Evolutionary conservation across 37 sponge, comb jelly and placozoan species (phyloP), one percentile per base, ranked within the genome.

Genomic region (Oopsacas minuta): DNA sequence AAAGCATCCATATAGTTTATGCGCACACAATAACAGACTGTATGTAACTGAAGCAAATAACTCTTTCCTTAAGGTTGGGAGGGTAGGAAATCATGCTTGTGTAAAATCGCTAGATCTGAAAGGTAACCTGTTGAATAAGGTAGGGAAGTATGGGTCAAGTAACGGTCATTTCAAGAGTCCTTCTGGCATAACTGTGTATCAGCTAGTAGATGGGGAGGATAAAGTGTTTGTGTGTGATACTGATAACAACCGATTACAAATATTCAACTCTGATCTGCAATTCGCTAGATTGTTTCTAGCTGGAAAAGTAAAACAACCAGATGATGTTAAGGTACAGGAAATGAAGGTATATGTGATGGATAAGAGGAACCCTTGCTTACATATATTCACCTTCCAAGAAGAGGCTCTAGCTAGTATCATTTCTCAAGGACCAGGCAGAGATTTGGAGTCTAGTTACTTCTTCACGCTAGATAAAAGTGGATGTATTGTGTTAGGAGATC

Each of bases 381-480:
- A 61, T 12, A 61, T 61, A 10, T 61, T 61, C 75, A 61, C 17
- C 20, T 12, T 61, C 75, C 17, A 5, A 20, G 75, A 12, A 34
- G 75, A 61, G 17, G 3, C 75, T 34, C 7, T 61, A 10, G 75
- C 75, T 3, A 10, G 28, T n/a, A 61, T 61, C 22, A 61, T 61
- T 20, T 61, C 75, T 5, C 75, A 34, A 5, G 75, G 75, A 3
- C 75, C 75, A 5, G 75, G 75, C 1, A 61, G 75, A 12, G 75
- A 61, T 34, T 5, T 61, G 30, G 75, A 61, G 75, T 61, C 75
- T 3, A 61, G 75, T 61, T 61, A 32, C 75, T 61, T 61, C 75
- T 61, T 61, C 75, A 61, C 75, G 7, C 75, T 61, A 5, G 75
- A 61, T 34, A 12, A 3, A 3, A 25, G 28, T 34, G 75, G 75